Evolutionary conservation across 2,797 vertebrate species (phyloP).

Genomic region (Etheostoma nigrum): DNA sequence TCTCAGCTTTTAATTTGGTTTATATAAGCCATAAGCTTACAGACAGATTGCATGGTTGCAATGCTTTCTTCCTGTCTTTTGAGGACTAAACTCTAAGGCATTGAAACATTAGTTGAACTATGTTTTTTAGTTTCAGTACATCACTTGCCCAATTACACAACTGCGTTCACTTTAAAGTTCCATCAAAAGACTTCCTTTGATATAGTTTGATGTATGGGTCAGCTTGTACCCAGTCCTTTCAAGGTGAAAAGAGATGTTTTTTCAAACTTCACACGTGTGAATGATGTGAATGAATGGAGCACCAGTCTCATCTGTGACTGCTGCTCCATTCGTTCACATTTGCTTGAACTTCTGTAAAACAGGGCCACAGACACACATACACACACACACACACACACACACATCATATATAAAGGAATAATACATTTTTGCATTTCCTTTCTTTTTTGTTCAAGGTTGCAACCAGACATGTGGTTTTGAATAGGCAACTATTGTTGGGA

Average conservation of each 20-base stretch:
- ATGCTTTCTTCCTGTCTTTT: constrained; percentile 58
- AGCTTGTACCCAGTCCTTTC: constrained; percentile 70
- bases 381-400: too few relatives aligned
- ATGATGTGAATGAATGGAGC: too few relatives aligned
- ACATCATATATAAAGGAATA: constrained; percentile 57
- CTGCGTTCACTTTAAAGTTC: constrained; percentile 78
- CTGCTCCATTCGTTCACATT: constrained; percentile 66
- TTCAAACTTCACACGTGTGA: constrained; percentile 69
- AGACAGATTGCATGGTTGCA: constrained; percentile 50
- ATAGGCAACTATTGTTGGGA: constrained; percentile 26
- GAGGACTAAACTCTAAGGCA: constrained; percentile 73
- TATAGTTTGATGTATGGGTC: constrained; percentile 76
- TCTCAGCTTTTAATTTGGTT: constrained; percentile 61
- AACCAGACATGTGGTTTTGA: constrained; percentile 52
- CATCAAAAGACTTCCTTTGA: constrained; percentile 79
- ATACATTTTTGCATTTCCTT: constrained; percentile 22
- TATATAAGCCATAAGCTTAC: constrained; percentile 58
- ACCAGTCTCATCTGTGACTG: constrained; percentile 57
- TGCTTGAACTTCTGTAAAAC: constrained; percentile 68
- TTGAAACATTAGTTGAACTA: constrained; percentile 72
- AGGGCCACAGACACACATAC: constrained; percentile 46
- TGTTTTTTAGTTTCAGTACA: constrained; percentile 69
- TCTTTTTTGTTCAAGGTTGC: constrained; percentile 21
- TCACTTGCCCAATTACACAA: constrained; percentile 73
- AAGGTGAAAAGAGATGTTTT: constrained; percentile 76